Percentiles rank a stretch among this genome's conserved stretches.
Evolutionary conservation across 2,888 invertebrate genomes (phyloP).

Genomic region (Chaitophorus viminalis): DNA sequence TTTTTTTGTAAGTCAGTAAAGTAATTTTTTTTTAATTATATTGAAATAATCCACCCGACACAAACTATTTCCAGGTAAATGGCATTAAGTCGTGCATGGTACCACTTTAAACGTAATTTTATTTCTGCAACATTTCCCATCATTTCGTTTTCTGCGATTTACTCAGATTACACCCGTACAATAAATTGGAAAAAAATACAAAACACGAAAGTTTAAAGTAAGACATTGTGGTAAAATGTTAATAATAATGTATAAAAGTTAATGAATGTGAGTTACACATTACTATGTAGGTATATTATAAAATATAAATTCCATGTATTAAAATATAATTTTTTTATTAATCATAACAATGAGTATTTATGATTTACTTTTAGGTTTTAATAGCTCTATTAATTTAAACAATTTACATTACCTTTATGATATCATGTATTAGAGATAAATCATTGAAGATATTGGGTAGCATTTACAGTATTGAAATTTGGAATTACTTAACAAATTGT

Average conservation of each 20-base stretch:
- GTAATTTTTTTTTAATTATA: not conserved
- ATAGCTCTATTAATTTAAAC: too few species aligned
- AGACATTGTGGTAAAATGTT: not conserved
- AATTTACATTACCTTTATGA: too few species aligned
- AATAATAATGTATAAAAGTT: not conserved
- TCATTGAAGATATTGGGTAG: too few species aligned
- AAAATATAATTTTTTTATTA: too few species aligned
- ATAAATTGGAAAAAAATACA: slow-evolving; percentile 76
- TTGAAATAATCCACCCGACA: not conserved
- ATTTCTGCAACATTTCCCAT: slow-evolving; percentile 72
- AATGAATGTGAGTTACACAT: not conserved
- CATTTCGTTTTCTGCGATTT: slow-evolving; percentile 72
- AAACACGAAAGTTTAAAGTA: slow-evolving; percentile 58
- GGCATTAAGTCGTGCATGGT: slow-evolving; percentile 53
- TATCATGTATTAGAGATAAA: too few species aligned
- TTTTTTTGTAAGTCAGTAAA: not conserved
- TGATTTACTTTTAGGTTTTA: too few species aligned
- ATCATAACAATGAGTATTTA: too few species aligned
- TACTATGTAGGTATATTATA: too few species aligned
- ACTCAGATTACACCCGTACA: slow-evolving; percentile 79
- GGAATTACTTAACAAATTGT: too few species aligned
- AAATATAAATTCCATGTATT: too few species aligned
- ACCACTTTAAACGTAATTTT: slow-evolving; percentile 47
- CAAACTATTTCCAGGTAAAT: slow-evolving; percentile 64
- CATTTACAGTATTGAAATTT: not conserved